phyloP scores from a whole-genome alignment of 2,113 vertebrate genomes.

The human region DNA sequence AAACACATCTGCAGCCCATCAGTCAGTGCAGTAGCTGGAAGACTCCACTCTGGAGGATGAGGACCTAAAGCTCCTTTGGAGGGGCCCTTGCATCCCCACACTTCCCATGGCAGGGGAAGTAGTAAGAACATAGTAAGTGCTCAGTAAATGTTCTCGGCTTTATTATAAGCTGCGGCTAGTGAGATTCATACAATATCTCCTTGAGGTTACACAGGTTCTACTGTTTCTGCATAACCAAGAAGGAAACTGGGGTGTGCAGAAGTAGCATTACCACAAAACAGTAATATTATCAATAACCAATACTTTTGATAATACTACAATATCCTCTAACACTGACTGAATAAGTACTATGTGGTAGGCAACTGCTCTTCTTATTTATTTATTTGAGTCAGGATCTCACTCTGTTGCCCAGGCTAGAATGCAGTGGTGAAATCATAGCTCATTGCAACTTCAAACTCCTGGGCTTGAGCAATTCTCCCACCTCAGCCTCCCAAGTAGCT shows the following conservation, averaged over 20 bases:
- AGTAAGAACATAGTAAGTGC: slow-evolving; percentile 5
- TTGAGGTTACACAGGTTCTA: neutral
- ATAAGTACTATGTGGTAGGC: neutral
- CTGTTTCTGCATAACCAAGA: slow-evolving; percentile 2
- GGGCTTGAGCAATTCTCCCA: too few relatives aligned
- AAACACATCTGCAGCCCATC: neutral
- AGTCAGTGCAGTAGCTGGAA: neutral
- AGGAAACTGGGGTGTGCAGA: neutral
- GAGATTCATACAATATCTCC: neutral
- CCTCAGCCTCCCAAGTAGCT: too few relatives aligned
- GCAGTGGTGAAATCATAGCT: too few relatives aligned
- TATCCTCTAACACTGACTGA: neutral
- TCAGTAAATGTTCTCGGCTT: neutral
- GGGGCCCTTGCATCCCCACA: neutral
- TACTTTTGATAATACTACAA: neutral
- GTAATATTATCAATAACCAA: neutral
- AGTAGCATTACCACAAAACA: neutral
- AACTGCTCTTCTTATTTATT: too few relatives aligned
- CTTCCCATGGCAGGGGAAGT: neutral
- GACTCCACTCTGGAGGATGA: neutral
- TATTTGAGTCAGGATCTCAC: too few relatives aligned
- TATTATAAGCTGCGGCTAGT: neutral
- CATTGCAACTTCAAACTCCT: too few relatives aligned
- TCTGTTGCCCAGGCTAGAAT: too few relatives aligned
- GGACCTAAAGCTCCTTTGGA: neutral